Evolutionary conservation across 2,797 vertebrate genomes (phyloP), one percentile per base, ranked within the genome.

Genomic region (Dendrocincla tyrannina): DNA sequence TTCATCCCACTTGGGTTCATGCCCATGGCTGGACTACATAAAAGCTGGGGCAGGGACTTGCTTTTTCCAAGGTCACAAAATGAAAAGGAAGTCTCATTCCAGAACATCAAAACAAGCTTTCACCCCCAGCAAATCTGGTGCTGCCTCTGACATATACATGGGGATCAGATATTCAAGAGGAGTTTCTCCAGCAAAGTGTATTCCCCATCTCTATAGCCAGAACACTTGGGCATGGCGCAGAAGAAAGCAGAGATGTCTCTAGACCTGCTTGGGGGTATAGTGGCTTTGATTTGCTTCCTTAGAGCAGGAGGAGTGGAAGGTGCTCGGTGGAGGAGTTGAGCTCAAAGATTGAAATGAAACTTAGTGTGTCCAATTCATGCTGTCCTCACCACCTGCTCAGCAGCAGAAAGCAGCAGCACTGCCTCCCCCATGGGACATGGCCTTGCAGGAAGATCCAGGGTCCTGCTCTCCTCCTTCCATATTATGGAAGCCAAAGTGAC

Each of bases 371-470:
- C 35, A 39, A 11, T 28, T 49, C 15, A 4, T 0, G 2, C 17
- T 14, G 11, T 46, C 41, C 33, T 72, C 6, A 1, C 5, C 10
- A 8, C 16, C 39, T 7, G 8, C 55, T n/a, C 37, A 53, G 44
- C 30, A 59, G 49, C 10, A 4, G 41, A 55, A n/a, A 64, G 27
- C 16, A 37, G 33, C 2, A 3, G 55, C 1, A 3, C 8, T n/a
- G n/a, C 39, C 19, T 23, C 63, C 22, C 44, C 14, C 6, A 4
- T 23, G 28, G 44, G 12, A 63, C 17, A 1, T 3, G 28, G 39
- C 4, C 0, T 37, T 30, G 49, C 49, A 50, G 47, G 30, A 66
- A 16, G 17, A 3, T 1, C 1, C 44, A n/a, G 47, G 9, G 37
- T 60, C 28, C 42, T 32, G 18, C 32, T 56, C 17, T n/a, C 13